Evolutionary conservation across 2,113 vertebrate genomes (phyloP).

Genomic region (Sinocyclocheilus anshuiensis): DNA sequence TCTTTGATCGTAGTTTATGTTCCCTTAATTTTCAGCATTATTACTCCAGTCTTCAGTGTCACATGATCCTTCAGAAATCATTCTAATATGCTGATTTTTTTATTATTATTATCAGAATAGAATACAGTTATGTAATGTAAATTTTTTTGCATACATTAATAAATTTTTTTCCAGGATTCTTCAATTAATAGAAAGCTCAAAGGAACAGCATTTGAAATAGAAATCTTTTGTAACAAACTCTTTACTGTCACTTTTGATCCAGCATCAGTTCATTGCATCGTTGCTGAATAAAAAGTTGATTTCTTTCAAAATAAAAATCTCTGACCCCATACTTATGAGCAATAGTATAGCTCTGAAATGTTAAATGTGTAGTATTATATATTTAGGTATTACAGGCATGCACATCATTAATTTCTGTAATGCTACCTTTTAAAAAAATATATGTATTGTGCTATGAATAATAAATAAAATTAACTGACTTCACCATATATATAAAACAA

Average conservation of each 20-base stretch:
- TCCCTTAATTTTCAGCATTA: neutral
- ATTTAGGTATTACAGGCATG: neutral
- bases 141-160: neutral
- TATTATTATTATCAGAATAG: neutral
- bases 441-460: neutral
- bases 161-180: neutral
- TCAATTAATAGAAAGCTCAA: neutral
- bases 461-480: neutral
- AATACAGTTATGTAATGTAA: neutral
- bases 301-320: neutral
- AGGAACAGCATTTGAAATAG: neutral
- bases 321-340: no score
- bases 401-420: neutral
- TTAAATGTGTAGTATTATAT: neutral
- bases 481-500: neutral
- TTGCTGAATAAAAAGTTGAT: neutral
- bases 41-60: no score
- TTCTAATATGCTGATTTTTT: no score
- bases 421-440: neutral
- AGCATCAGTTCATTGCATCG: neutral
- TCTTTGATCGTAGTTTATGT: slow-evolving; percentile 1
- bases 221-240: neutral
- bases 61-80: no score
- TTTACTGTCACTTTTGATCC: neutral
- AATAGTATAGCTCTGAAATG: neutral